Evolutionary conservation across 2,797 vertebrate genomes (phyloP), one percentile per base, ranked within the genome.

Genomic region (Lindbergichthys nudifrons): DNA sequence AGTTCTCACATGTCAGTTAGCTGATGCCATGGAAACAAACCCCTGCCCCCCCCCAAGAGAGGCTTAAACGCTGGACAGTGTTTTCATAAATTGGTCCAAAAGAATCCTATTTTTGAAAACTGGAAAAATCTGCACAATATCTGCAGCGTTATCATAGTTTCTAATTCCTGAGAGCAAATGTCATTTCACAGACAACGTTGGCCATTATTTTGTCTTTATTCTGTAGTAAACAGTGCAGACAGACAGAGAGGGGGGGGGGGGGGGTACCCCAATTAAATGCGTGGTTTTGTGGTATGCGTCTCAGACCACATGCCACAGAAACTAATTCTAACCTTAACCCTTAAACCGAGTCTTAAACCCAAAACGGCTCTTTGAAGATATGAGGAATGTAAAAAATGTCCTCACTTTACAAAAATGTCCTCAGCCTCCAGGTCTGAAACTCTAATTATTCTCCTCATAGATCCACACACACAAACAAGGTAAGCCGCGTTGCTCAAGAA

Each of bases 301-400:
- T 54, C 0, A 10, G 67, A 58, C 72, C 47, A 23, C 64, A 36
- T 11, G 45, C 18, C 45, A 65, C 19, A 47, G 42, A 42, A 56
- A 15, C 54, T 19, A n/a, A 65, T 21, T 43, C 19, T 61, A 46
- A 66, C 46, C 52, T 54, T 23, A 23, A 59, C 21, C 52, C 13
- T 51, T 16, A 65, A 77, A 58, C 32, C 16, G 10, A 62, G 48
- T 47, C n/a, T 36, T 26, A 51, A 78, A 52, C 47, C 46, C 43
- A 15, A 51, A 54, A 63, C 15, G 18, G 19, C 14, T 57, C 36
- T 75, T 66, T 79, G 68, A 79, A 79, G 46, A 41, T 21, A 19
- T 12, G 18, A 78, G 58, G 74, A 81, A 77, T 80, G 66, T 61
- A 2, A 63, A 69, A 43, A 65, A 65, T 78, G 52, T 67, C 58